Evolutionary conservation across 1,140 invertebrate genomes (phyloP), one percentile per base, ranked within the genome.

Genomic region (Dendrolimus kikuchii): DNA sequence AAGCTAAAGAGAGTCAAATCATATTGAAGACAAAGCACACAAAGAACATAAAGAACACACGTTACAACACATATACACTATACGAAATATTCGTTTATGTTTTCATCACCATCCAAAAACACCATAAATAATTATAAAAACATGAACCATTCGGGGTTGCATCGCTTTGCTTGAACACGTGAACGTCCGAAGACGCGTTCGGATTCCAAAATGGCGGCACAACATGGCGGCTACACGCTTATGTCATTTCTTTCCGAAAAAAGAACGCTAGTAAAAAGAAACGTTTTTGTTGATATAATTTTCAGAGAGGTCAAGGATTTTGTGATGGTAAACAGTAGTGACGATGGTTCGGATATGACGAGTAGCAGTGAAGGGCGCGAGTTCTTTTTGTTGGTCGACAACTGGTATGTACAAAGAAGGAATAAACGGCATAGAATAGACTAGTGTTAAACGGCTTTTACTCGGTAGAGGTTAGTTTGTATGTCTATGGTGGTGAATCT

Each of bases 291-390:
- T 55, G 49, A 63, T 65, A 53, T 60, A 58, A 53, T 64, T 85
- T 86, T 82, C 82, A 86, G 82, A 83, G 64, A 68, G 53, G 65
- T 58, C 67, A 79, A 73, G 62, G 62, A 76, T 50, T 83, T 78
- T 77, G 65, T 77, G 51, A 67, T 69, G 58, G 73, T 72, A 60
- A 74, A 80, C 58, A 74, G 67, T 83, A 78, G 78, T 70, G 80
- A 81, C 49, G 77, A 81, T 47, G 65, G 61, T 44, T 76, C 71
- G 5, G 60, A 68, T 56, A 73, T 68, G 64, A 72, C 64, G 42
- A 68, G 65, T 53, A 71, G 69, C 59, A 72, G 68, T 62, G 74
- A 74, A 38, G 74, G 71, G 46, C 63, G 62, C 55, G 77, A 82
- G 51, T 81, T 71, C 69, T 77, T 74, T 78, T 71, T 72, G 51